Evolutionary conservation across 2,888 invertebrate species (phyloP), one percentile per base, ranked within the genome.

Genomic region (Corbicula japonica): DNA sequence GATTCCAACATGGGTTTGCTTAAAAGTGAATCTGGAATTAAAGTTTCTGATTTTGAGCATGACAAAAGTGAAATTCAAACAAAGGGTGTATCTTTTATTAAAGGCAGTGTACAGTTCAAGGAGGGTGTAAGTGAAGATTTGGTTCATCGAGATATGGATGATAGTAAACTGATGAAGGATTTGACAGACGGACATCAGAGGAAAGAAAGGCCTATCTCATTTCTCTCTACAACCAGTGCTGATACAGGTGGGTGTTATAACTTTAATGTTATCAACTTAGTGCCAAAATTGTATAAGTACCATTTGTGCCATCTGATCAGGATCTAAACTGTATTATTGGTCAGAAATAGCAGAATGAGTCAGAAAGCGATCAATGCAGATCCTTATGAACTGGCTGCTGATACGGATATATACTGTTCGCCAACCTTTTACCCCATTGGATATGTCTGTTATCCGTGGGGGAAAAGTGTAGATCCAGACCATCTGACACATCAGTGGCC

Each of bases 201-300:
- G 56, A 85, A 86, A 61, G 92, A 92, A 61, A 84, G 93, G 50
- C 93, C 93, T 8, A 76, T 91, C 12, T 93, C 93, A 0, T 85
- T 92, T 50, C 86, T 93, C 46, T 93, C 93, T 4, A 89, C 92
- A 12, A 97, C 91, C 34, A 98, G 98, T 93, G 95, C 97, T 85
- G 98, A 98, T 93, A 97, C 96, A n/a, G 98, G 98, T 50, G 80
- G 73, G 85, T 50, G 56, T 15, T 32, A n/a, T n/a, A n/a, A n/a
- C n/a, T n/a, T n/a, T n/a, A n/a, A n/a, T n/a, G n/a, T n/a, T n/a
- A n/a, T n/a, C n/a, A n/a, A n/a, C n/a, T n/a, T n/a, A n/a, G n/a
- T n/a, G n/a, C n/a, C n/a, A n/a, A n/a, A n/a, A n/a, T n/a, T n/a
- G n/a, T n/a, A n/a, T n/a, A n/a, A n/a, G n/a, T n/a, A n/a, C n/a